A percentile compares a stretch with the other conserved stretches of the same genome.
Conservation (phyloP, 2,113 vertebrate genomes). For the Sebastes fasciatus region DNA sequence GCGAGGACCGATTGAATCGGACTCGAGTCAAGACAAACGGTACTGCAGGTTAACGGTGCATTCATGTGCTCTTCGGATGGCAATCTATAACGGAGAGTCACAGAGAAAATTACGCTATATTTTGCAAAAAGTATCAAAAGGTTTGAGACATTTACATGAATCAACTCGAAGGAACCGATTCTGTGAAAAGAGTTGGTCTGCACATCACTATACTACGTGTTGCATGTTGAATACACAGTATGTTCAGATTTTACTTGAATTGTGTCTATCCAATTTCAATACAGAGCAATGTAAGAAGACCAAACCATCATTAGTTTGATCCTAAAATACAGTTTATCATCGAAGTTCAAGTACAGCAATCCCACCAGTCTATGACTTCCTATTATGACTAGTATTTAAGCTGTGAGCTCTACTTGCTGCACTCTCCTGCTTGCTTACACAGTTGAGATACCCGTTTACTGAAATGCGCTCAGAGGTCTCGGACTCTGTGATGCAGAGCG, state of each 20-base stretch:
- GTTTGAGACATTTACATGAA: no score
- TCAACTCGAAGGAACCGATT: no score
- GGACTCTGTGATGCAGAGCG: constrained; percentile 42
- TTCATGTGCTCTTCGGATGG: no score
- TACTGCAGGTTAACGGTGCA: no score
- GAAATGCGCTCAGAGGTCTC: constrained; percentile 42
- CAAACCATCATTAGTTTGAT: neutral
- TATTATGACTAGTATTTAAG: constrained; percentile 14
- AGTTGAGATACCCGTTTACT: constrained; percentile 35
- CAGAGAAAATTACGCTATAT: no score
- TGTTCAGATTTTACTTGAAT: neutral
- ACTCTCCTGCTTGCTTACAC: constrained; percentile 44
- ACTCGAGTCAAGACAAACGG: no score
- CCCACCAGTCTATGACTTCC: neutral
- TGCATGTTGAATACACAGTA: neutral
- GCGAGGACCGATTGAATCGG: no score
- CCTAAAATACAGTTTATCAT: neutral
- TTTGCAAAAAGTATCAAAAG: no score
- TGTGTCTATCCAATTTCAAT: neutral
- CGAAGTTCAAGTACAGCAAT: neutral
- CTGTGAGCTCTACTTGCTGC: constrained; percentile 23
- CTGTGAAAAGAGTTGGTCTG: no score
- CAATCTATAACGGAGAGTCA: no score
- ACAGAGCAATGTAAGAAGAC: neutral
- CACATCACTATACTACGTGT: no score